phyloP scores from a whole-genome alignment of 2,888 invertebrate genomes.

The Drosophila picticornis region DNA sequence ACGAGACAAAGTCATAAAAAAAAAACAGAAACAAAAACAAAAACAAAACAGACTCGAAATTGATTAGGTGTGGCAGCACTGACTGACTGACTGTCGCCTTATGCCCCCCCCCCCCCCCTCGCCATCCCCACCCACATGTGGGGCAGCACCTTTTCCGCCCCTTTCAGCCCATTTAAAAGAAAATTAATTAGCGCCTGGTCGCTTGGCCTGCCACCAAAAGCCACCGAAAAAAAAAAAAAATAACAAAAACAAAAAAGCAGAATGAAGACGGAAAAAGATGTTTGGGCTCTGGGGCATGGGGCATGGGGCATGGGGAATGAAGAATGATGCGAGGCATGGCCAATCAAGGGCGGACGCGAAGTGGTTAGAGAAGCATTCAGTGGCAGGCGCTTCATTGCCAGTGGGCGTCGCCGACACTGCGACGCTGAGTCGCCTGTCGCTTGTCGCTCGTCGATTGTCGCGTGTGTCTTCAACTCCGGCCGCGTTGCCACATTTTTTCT shows the following conservation, averaged over 20 bases:
- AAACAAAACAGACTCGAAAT: slow-evolving; percentile 53
- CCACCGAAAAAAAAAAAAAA: slow-evolving; percentile 34
- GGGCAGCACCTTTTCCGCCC: slow-evolving; percentile 39
- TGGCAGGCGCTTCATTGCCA: slow-evolving; percentile 22
- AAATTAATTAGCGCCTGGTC: slow-evolving; percentile 82
- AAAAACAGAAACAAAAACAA: slow-evolving; percentile 40
- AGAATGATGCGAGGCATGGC: slow-evolving; percentile 23
- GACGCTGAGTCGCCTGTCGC: background rate
- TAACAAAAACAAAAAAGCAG: slow-evolving; percentile 2
- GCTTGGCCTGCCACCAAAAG: slow-evolving; percentile 61
- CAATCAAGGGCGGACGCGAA: background rate
- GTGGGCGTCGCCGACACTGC: slow-evolving; percentile 41
- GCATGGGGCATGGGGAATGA: slow-evolving; percentile 6
- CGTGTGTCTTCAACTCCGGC: slow-evolving; percentile 38
- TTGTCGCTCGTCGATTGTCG: slow-evolving; percentile 21
- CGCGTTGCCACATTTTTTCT: slow-evolving; percentile 34
- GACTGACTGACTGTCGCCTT: slow-evolving; percentile 51
- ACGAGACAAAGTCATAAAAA: slow-evolving; percentile 62
- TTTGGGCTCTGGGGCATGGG: slow-evolving; percentile 22
- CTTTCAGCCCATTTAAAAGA: slow-evolving; percentile 62
- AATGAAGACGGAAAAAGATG: slow-evolving; percentile 52
- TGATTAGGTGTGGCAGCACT: slow-evolving; percentile 69
- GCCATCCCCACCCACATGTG: slow-evolving; percentile 15
- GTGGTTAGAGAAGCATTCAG: slow-evolving; percentile 3
- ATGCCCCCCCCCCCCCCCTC: background rate